Conservation (phyloP, 2,888 invertebrate genomes). For the Drosophila meridionalis region DNA sequence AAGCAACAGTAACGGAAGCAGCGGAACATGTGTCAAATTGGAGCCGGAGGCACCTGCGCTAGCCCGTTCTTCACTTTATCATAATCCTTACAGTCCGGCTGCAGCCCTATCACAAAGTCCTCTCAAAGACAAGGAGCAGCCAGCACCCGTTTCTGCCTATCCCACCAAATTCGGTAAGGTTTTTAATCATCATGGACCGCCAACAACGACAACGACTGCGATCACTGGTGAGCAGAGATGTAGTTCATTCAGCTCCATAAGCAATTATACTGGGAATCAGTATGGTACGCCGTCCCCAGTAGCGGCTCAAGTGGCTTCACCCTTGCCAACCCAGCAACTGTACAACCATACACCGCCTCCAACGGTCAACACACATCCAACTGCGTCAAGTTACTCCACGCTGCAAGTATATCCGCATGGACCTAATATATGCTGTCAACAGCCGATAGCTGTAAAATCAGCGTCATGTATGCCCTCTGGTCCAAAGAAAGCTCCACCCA, state of each 20-base stretch:
- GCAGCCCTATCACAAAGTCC: slow-evolving; percentile 12
- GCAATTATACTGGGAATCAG: slow-evolving; percentile 45
- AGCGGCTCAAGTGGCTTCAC: slow-evolving; percentile 73
- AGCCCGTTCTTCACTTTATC: slow-evolving; percentile 69
- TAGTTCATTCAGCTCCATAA: slow-evolving; percentile 24
- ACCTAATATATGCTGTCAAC: slow-evolving; percentile 70
- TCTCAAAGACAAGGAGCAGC: slow-evolving; percentile 25
- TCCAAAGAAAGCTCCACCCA: slow-evolving; percentile 58
- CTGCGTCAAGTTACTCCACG: slow-evolving; percentile 57
- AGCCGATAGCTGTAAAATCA: slow-evolving; percentile 5
- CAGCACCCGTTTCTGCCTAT: slow-evolving; percentile 44
- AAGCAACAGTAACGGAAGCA: slow-evolving; percentile 1
- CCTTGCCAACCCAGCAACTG: slow-evolving; percentile 59
- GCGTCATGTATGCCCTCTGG: slow-evolving; percentile 10
- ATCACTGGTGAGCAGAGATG: slow-evolving; percentile 7
- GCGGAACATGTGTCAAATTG: slow-evolving; percentile 51
- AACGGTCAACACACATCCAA: slow-evolving; percentile 9
- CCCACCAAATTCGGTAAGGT: slow-evolving; percentile 76
- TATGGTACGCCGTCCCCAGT: slow-evolving; percentile 73
- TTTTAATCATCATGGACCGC: slow-evolving; percentile 49
- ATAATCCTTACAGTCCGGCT: slow-evolving; percentile 76
- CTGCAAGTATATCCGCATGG: slow-evolving; percentile 68
- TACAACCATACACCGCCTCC: slow-evolving; percentile 48
- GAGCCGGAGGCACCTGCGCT: slow-evolving; percentile 50
- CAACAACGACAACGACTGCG: slow-evolving; percentile 26